Conservation (phyloP, 2,888 invertebrate genomes). For the Melikaiella ostensackeni region DNA sequence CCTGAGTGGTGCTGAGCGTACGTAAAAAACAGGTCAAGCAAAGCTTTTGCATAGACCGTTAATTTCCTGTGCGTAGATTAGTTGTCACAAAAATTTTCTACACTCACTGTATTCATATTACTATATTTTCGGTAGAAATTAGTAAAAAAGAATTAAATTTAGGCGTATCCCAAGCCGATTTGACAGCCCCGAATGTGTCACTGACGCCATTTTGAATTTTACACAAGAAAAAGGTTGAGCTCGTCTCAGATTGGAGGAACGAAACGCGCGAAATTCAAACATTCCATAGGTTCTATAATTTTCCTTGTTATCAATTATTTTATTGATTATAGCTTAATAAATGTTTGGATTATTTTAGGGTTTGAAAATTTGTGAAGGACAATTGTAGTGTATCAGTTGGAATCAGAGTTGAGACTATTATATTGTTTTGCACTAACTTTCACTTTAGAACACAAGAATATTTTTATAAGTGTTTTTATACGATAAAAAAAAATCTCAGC, state of each 20-base stretch:
- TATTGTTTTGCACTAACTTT: background rate
- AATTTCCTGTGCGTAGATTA: constrained; percentile 11
- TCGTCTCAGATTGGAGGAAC: background rate
- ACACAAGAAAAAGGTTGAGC: background rate
- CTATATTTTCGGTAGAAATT: constrained; percentile 11
- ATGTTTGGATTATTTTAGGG: background rate
- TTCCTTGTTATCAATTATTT: background rate
- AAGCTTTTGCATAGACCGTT: constrained; percentile 9
- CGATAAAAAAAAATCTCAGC: background rate
- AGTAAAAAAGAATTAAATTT: constrained; percentile 52
- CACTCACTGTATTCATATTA: constrained; percentile 35
- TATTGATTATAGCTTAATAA: background rate
- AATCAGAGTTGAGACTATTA: background rate
- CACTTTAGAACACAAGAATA: background rate
- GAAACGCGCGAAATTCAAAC: background rate
- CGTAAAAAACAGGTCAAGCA: background rate
- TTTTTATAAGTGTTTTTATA: background rate
- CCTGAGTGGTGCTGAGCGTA: constrained; percentile 11
- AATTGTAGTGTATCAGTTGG: background rate
- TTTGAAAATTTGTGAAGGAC: background rate
- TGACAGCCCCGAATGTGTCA: constrained; percentile 67
- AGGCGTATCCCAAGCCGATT: constrained; percentile 69
- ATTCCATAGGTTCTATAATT: background rate
- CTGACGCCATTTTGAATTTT: constrained; percentile 67
- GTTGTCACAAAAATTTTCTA: constrained; percentile 5